These are phyloP conservation scores for Platyrinchus mystaceus DNA, from an alignment of 2,797 vertebrate genomes.

Conservation along the genomic window DNA sequence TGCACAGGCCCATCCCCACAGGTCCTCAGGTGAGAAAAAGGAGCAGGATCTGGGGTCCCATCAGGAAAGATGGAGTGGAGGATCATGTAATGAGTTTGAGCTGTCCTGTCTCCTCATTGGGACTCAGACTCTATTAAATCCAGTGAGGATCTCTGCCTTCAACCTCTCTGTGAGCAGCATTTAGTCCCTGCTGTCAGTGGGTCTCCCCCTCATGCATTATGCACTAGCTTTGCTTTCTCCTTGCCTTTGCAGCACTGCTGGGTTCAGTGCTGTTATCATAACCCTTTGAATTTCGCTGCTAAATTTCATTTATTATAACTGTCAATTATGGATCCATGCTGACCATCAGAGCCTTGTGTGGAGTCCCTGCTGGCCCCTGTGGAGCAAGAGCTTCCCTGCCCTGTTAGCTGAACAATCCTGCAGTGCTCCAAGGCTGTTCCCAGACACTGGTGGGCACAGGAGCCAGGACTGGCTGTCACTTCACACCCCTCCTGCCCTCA, in stretches of 20 bases:
- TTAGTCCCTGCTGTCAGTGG: not conserved
- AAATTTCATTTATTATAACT: conserved; percentile 2
- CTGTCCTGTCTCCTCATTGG: not conserved
- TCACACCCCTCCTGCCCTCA: not conserved
- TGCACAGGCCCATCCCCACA: not conserved
- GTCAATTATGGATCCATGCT: not conserved
- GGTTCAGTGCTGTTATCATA: not conserved
- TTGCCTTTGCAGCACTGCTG: not conserved
- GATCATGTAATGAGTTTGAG: fast-evolving
- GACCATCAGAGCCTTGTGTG: not conserved
- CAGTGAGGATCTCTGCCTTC: not conserved
- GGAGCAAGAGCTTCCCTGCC: not conserved
- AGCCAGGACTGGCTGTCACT: not conserved
- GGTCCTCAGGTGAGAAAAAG: not conserved
- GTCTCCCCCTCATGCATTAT: not conserved
- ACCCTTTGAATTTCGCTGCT: not conserved
- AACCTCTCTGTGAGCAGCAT: not conserved
- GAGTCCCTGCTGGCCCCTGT: not conserved
- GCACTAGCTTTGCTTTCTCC: not conserved
- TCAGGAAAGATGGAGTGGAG: not conserved
- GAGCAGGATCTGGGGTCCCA: not conserved
- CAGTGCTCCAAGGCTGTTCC: not conserved
- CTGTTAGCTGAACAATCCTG: not conserved
- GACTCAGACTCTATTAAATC: not conserved
- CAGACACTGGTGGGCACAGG: not conserved